Evolutionary conservation across 2,113 vertebrate genomes (phyloP), one percentile per base, ranked within the genome.

Genomic region (Mustela nigripes): DNA sequence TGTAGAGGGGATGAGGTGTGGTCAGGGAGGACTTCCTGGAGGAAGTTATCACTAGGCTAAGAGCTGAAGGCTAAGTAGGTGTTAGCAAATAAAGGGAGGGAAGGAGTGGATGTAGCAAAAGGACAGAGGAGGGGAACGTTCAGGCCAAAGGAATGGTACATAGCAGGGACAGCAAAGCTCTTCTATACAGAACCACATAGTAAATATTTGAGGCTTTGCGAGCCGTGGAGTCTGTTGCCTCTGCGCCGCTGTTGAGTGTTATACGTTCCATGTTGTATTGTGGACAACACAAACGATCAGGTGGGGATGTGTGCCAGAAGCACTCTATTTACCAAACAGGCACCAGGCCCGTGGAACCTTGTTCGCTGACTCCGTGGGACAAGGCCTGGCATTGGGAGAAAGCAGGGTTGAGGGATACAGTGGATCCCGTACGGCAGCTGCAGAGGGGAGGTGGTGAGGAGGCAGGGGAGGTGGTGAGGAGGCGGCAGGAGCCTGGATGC

Each of bases 251-350:
- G 50, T 62, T 58, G 39, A 82, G 79, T 60, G n/a, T 33, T 22
- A 15, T 48, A 3, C 78, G 45, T 18, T 22, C 36, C 36, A 7
- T 48, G 58, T n/a, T n/a, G 56, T 15, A 9, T 1, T 48, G 21
- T 74, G 89, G 62, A 42, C 33, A 21, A 65, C 42, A n/a, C 19
- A 81, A 94, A 26, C 21, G 81, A 81, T 45, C 21, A 39, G 19
- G 33, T 18, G 10, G 81, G 65, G 45, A 26, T n/a, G 36, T 62
- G 31, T 78, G 78, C 71, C 63, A 26, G 11, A 11, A 45, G 42
- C 74, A 89, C 33, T 80, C n/a, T 58, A 92, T 89, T 74, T 69
- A 84, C 93, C 85, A 76, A 71, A 26, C 31, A 80, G 62, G 58
- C 88, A 87, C 53, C 42, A 86, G 71, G 56, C 81, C n/a, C 0